These are phyloP conservation scores for Sycobia sp. DNA, from an alignment of 1,140 invertebrate genomes.

Conservation along the genomic window DNA sequence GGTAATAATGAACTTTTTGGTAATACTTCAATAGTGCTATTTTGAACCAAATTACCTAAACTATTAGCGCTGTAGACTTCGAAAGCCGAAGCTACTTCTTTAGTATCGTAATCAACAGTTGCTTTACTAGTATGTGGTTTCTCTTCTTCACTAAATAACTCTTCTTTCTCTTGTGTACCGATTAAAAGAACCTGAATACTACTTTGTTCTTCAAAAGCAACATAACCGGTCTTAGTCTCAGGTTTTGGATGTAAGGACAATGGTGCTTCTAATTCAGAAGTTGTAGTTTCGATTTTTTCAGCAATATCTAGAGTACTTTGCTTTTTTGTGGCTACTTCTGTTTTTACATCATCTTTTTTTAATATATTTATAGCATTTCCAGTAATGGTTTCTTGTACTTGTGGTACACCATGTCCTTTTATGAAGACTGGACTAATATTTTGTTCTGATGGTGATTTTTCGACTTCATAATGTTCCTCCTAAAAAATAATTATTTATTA, in stretches of 20 bases:
- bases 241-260: constrained; percentile 57
- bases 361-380: constrained; percentile 46
- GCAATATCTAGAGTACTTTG: constrained; percentile 55
- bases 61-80: constrained; percentile 57
- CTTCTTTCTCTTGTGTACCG: constrained; percentile 63
- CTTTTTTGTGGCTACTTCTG: constrained; percentile 50
- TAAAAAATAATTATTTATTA: too few species aligned
- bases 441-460: constrained; percentile 49
- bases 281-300: constrained; percentile 56
- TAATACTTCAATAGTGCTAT: constrained; percentile 48
- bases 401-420: constrained; percentile 56
- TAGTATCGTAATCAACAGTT: constrained; percentile 57
- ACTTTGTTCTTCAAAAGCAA: constrained; percentile 61
- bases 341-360: constrained; percentile 43
- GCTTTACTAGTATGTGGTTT: constrained; percentile 58
- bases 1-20: constrained; percentile 57
- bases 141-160: constrained; percentile 46
- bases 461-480: constrained; percentile 45
- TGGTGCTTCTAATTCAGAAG: constrained; percentile 63
- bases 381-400: constrained; percentile 56
- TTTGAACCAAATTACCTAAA: constrained; percentile 49
- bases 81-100: constrained; percentile 62
- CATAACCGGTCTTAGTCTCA: constrained; percentile 55
- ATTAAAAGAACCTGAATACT: constrained; percentile 59
- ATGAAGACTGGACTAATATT: constrained; percentile 55